Evolutionary conservation across 1,140 invertebrate species (phyloP).

Genomic region (Neodiprion lecontei): DNA sequence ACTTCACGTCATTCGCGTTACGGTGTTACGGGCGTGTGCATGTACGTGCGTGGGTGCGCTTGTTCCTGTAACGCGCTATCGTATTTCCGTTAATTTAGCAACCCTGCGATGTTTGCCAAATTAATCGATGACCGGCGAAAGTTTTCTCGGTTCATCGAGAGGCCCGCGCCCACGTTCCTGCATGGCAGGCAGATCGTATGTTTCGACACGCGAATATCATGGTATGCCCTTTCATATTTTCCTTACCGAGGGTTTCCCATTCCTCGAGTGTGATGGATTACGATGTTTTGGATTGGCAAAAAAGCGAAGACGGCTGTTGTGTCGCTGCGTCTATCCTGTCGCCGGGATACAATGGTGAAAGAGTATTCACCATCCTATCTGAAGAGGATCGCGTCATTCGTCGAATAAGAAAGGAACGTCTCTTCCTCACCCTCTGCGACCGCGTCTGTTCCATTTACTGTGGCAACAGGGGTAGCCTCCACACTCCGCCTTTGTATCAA

Average conservation of each 20-base stretch:
- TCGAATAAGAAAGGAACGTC: slow-evolving; percentile 16
- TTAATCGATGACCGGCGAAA: slow-evolving; percentile 13
- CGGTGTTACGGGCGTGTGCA: not conserved
- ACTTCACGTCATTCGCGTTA: not conserved
- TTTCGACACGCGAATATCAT: slow-evolving; percentile 4
- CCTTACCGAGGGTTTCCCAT: not conserved
- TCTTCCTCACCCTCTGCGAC: not conserved
- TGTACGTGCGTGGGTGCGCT: no score
- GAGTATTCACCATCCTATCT: slow-evolving; percentile 8
- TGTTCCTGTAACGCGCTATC: not conserved
- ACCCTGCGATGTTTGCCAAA: not conserved
- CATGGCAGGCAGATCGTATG: slow-evolving; percentile 2
- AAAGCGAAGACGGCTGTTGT: slow-evolving; percentile 9
- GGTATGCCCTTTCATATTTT: not conserved
- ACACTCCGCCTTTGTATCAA: not conserved
- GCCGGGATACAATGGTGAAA: slow-evolving; percentile 8
- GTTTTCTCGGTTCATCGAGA: not conserved
- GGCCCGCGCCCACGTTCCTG: not conserved
- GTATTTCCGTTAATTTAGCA: slow-evolving; percentile 4
- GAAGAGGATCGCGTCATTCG: slow-evolving; percentile 21
- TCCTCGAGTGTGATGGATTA: slow-evolving; percentile 33
- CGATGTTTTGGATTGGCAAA: slow-evolving; percentile 22
- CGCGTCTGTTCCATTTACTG: not conserved
- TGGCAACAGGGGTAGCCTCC: not conserved
- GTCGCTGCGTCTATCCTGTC: slow-evolving; percentile 8